Conservation (phyloP, 2,888 invertebrate genomes). For the Entomobrya multifasciata region DNA sequence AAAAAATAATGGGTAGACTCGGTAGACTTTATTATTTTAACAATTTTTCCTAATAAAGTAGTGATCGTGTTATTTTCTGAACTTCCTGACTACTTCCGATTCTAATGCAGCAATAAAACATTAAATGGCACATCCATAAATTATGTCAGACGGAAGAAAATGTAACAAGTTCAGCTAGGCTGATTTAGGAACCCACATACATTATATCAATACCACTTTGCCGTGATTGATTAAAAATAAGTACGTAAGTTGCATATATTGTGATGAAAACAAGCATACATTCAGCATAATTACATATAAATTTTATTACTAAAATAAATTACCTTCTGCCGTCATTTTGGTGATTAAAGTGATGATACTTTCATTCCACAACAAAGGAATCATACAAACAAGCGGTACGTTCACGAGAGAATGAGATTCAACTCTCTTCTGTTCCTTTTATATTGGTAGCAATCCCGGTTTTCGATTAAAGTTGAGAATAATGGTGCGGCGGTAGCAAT, state of each 20-base stretch:
- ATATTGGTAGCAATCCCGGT: not conserved
- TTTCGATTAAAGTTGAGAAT: not conserved
- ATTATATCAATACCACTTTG: not conserved
- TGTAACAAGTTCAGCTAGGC: no score
- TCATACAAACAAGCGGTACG: not conserved
- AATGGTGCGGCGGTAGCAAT: no score
- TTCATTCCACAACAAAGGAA: conserved; percentile 29
- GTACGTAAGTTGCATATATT: not conserved
- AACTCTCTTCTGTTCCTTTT: not conserved
- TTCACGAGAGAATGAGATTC: not conserved
- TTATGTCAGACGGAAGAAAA: no score
- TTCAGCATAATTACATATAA: not conserved
- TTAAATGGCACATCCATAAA: no score
- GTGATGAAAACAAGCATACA: not conserved
- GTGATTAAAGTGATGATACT: not conserved
- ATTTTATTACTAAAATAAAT: not conserved
- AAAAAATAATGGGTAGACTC: no score
- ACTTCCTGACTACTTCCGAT: no score
- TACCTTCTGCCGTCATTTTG: conserved; percentile 27
- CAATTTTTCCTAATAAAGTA: no score
- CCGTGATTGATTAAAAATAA: conserved; percentile 3
- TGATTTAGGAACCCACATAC: no score
- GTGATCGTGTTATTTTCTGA: no score
- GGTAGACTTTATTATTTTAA: no score
- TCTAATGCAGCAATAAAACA: no score